Conservation (phyloP, 2,888 invertebrate species). For the Archaeoteleia sp. region DNA sequence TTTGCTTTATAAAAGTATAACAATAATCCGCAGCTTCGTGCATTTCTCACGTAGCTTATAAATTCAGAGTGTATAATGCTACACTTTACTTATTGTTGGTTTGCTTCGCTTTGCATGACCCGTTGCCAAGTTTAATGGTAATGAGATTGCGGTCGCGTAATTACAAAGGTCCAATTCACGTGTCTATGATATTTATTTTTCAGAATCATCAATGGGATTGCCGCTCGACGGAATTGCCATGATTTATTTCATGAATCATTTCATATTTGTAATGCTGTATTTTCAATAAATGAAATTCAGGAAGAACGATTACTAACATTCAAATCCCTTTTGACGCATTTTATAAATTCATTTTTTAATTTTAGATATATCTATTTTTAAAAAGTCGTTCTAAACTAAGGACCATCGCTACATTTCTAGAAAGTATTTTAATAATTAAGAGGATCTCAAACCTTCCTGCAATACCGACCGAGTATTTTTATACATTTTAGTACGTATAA, state of each 20-base stretch:
- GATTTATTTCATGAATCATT: slow-evolving; percentile 18
- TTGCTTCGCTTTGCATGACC: slow-evolving; percentile 28
- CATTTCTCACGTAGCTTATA: slow-evolving; percentile 21
- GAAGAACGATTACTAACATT: no score
- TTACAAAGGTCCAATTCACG: slow-evolving; percentile 11
- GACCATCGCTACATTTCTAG: no score
- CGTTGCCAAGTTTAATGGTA: slow-evolving; percentile 12
- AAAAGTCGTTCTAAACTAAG: no score
- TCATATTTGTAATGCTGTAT: slow-evolving; percentile 38
- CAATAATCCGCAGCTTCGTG: slow-evolving; percentile 14
- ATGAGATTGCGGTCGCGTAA: no score
- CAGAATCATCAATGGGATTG: slow-evolving; percentile 25
- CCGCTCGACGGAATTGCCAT: background rate
- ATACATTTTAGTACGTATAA: no score
- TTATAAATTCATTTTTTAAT: no score
- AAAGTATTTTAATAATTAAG: no score
- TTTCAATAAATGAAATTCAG: slow-evolving; percentile 44
- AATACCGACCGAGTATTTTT: no score
- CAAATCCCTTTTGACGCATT: no score
- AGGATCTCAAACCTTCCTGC: no score
- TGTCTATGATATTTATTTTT: slow-evolving; percentile 39
- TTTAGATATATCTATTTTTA: no score
- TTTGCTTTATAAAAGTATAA: slow-evolving; percentile 5
- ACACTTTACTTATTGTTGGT: slow-evolving; percentile 8
- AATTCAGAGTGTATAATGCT: slow-evolving; percentile 6